A percentile compares a stretch with the other conserved stretches of the same genome.
Conservation (phyloP, 2,113 vertebrate species). For the Oenanthe melanoleuca region DNA sequence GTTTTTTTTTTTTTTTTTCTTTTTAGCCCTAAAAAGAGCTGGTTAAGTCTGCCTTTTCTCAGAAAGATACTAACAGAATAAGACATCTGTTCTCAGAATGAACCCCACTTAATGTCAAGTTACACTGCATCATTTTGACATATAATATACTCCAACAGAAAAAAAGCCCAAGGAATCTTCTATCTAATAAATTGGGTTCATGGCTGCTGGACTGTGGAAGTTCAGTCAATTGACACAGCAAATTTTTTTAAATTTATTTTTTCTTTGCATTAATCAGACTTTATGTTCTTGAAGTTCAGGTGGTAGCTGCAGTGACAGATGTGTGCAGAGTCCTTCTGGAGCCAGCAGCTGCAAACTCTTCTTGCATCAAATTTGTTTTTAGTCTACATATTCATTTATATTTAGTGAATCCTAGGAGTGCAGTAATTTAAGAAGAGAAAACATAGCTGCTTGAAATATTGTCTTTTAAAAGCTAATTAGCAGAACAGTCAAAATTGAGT, state of each 20-base stretch:
- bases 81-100: not conserved
- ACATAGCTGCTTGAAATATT: conserved; percentile 13
- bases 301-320: conserved; percentile 28
- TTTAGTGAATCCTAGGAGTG: conserved; percentile 12
- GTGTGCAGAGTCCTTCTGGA: not conserved
- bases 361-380: not conserved
- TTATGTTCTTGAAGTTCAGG: conserved; percentile 5
- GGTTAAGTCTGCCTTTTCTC: not conserved
- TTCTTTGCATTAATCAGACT: not conserved
- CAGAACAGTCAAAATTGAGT: not conserved
- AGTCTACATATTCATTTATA: not conserved
- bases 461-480: conserved; percentile 17
- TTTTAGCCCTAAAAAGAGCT: not conserved
- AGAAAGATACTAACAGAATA: not conserved
- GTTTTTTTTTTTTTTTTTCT: not conserved
- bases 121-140: conserved; percentile 11
- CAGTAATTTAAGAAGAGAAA: conserved; percentile 4
- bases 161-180: not conserved
- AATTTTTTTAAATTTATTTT: not conserved
- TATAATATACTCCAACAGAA: not conserved
- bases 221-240: not conserved
- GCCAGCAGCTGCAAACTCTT: conserved; percentile 18
- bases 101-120: conserved; percentile 22
- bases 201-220: not conserved
- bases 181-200: not conserved